Conservation (phyloP, 1,140 invertebrate species). For the Trichonephila clavata region DNA sequence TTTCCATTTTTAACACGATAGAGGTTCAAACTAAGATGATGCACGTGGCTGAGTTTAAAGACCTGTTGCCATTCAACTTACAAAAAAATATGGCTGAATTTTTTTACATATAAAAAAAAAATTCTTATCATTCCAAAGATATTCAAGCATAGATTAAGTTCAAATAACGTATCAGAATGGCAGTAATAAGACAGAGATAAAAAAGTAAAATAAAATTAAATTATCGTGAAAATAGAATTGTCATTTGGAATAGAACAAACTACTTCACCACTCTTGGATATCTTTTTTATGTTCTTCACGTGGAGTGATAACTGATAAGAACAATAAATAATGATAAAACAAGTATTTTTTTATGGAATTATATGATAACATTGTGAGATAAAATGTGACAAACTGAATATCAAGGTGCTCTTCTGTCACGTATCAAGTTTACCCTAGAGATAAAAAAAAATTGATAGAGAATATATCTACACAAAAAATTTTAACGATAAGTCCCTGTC, state of each 20-base stretch:
- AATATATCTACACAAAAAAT: not conserved
- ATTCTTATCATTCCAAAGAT: not conserved
- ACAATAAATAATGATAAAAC: not conserved
- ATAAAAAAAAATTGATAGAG: not conserved
- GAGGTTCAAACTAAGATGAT: no score
- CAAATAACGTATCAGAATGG: not conserved
- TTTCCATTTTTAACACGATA: no score
- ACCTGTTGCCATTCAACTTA: no score
- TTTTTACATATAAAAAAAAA: not conserved
- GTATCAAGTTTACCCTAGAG: not conserved
- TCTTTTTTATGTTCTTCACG: not conserved
- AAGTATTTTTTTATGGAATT: not conserved
- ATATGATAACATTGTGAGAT: not conserved
- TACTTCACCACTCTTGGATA: not conserved
- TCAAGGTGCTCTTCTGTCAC: not conserved
- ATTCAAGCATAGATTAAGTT: not conserved
- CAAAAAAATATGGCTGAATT: no score
- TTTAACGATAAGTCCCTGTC: not conserved
- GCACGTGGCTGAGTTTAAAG: no score
- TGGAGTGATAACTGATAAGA: conserved; percentile 1
- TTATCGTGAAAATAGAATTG: not conserved
- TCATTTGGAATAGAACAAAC: not conserved
- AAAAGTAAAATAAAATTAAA: not conserved
- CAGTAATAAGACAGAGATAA: not conserved
- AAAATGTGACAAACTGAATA: not conserved